Percentiles rank a stretch among this genome's conserved stretches.
Conservation (phyloP, 2,113 vertebrate species). For the Gyps fulvus region DNA sequence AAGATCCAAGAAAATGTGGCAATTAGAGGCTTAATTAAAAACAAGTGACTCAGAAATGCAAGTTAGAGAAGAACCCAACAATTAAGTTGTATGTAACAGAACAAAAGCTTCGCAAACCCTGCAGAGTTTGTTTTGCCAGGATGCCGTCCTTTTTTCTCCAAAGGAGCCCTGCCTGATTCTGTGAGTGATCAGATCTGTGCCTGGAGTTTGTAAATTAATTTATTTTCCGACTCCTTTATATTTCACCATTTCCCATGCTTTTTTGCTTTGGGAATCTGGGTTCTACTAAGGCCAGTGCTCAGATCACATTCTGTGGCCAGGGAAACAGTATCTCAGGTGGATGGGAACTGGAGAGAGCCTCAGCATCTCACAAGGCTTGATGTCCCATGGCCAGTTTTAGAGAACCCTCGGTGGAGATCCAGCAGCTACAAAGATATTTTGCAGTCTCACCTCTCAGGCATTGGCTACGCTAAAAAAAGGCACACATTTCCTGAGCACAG, state of each 20-base stretch:
- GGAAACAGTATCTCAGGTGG: not conserved
- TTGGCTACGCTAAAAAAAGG: not conserved
- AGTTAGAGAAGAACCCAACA: slow-evolving; percentile 6
- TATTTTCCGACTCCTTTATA: not conserved
- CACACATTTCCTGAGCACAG: not conserved
- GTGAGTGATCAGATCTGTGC: not conserved
- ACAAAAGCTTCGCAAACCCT: not conserved
- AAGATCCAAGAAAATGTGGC: not conserved
- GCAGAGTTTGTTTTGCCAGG: not conserved
- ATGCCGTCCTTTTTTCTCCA: not conserved
- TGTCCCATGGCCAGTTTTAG: not conserved
- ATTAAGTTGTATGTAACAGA: slow-evolving; percentile 4
- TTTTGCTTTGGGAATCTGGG: not conserved
- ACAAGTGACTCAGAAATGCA: not conserved
- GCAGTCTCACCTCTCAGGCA: not conserved
- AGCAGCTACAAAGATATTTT: not conserved
- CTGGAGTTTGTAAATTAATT: not conserved
- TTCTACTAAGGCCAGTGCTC: not conserved
- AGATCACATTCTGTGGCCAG: not conserved
- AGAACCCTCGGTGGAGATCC: not conserved
- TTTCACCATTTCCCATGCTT: not conserved
- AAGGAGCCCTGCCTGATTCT: not conserved
- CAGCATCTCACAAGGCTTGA: not conserved
- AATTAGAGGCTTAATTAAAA: not conserved
- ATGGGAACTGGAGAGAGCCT: not conserved